Conservation (phyloP, 1,140 invertebrate genomes). For the Drosophila erecta region DNA sequence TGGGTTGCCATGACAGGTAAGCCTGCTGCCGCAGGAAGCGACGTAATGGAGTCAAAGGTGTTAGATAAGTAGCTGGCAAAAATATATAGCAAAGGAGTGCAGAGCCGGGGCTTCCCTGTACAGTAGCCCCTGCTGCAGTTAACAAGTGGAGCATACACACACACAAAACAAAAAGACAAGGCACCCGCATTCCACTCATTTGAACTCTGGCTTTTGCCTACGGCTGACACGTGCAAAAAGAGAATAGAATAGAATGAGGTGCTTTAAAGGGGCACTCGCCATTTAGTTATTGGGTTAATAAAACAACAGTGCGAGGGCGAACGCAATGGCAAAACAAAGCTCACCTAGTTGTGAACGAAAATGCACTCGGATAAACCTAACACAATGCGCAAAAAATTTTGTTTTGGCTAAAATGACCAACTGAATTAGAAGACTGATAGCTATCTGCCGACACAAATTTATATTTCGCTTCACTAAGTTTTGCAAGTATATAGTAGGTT, state of each 20-base stretch:
- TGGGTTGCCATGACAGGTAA: constrained; percentile 75
- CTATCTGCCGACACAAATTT: no score
- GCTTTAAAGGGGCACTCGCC: constrained; percentile 15
- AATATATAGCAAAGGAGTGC: background rate
- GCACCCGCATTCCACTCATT: constrained; percentile 72
- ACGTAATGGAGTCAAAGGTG: constrained; percentile 72
- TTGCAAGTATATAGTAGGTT: no score
- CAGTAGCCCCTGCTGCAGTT: constrained; percentile 50
- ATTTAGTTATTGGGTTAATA: constrained; percentile 81
- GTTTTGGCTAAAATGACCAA: background rate
- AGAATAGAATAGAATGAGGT: constrained; percentile 5
- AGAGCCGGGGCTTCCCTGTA: background rate
- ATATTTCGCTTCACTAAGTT: no score
- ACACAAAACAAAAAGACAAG: constrained; percentile 48
- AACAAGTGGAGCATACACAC: constrained; percentile 66
- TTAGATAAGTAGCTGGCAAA: constrained; percentile 64
- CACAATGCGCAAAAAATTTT: background rate
- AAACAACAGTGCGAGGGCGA: constrained; percentile 52
- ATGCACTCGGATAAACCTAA: background rate
- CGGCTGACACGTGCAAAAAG: constrained; percentile 30
- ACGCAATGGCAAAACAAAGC: constrained; percentile 30
- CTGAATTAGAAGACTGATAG: no score
- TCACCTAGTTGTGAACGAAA: constrained; percentile 61
- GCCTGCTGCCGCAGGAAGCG: constrained; percentile 36
- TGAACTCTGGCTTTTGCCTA: constrained; percentile 54